Base-by-base conservation (phyloP, 1,140 invertebrate species). In the Drosophila nikananu region DNA sequence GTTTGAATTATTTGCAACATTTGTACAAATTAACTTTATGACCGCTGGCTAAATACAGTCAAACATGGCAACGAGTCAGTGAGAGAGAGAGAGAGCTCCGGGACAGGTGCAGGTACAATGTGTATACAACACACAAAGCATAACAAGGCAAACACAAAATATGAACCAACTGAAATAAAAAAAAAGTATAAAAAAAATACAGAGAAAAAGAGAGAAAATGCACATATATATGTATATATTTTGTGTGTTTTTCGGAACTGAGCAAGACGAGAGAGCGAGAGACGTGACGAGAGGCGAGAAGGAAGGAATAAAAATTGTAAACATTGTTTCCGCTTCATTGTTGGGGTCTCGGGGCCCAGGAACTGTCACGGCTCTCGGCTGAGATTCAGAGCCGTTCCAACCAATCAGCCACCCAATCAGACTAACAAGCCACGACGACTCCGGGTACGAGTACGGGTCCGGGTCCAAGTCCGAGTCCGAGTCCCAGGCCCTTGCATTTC, bases 21-120 rank as follows among this genome's bases (percentile, higher is more conserved):
- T 89, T 89, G 86, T 90, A 90, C 86, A 89, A 89, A 89, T 89
- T 89, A 89, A 89, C 84, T 89, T 89, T 90, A 81, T 89, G 86
- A 89, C 84, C 84, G 86, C 84, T 76, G 86, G 84, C 84, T 89
- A 90, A 89, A 89, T 89, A 90, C 86, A 89, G 81, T 83, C 84
- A 87, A 87, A 87, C 84, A 84, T 89, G 48, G 76, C 77, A 80
- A n/a, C 23, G 15, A 49, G 15, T 17, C 15, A 25, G 23, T 2
- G 13, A 48, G 21, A 23, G 44, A 21, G 46, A 49, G 23, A 46
- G 41, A 42, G 59, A 27, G 52, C 52, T 60, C 44, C 51, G 19
- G 67, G 23, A 68, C 66, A 68, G 66, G 54, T 35, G 48, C 44
- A 61, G 63, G 75, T 73, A 87, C 83, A 89, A 89, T 87, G 84